Evolutionary conservation across 2,888 invertebrate genomes (phyloP).

Genomic region (Eumerus sabulonum): DNA sequence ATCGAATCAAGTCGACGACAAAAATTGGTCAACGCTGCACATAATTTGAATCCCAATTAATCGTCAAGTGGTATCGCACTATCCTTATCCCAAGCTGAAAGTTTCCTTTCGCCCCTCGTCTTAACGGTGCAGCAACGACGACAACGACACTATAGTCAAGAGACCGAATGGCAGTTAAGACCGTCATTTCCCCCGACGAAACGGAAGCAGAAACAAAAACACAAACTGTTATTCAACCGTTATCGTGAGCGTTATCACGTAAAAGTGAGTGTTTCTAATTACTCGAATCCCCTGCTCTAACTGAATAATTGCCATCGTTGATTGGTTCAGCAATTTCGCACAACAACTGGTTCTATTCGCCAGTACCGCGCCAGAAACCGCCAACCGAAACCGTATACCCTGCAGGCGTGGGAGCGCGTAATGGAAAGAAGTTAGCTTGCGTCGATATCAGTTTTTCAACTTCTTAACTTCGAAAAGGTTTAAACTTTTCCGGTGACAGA

Average conservation of each 20-base stretch:
- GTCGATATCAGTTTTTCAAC: conserved; percentile 28
- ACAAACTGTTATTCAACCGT: conserved; percentile 28
- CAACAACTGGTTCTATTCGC: conserved; percentile 29
- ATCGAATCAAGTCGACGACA: conserved; percentile 37
- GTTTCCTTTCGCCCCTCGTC: conserved; percentile 23
- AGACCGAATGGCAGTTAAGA: neutral
- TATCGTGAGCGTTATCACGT: conserved; percentile 48
- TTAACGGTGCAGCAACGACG: conserved; percentile 40
- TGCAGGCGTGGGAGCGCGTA: neutral
- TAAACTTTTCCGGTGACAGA: conserved; percentile 61
- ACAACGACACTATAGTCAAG: too few species aligned
- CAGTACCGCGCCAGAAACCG: conserved; percentile 3
- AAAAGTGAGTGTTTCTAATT: conserved; percentile 53
- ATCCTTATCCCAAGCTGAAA: conserved; percentile 34
- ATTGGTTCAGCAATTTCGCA: conserved; percentile 54
- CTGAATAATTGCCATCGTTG: conserved; percentile 64
- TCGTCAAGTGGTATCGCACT: conserved; percentile 27
- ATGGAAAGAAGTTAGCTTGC: neutral
- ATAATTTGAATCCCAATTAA: conserved; percentile 58
- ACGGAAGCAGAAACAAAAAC: too few species aligned
- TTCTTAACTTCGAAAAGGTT: conserved; percentile 53
- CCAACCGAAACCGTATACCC: neutral
- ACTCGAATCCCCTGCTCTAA: conserved; percentile 56
- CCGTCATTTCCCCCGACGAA: conserved; percentile 1
- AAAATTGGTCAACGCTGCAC: conserved; percentile 60